These are phyloP conservation scores for Astur gentilis DNA, from an alignment of 2,113 vertebrate genomes.

Conservation along the genomic window DNA sequence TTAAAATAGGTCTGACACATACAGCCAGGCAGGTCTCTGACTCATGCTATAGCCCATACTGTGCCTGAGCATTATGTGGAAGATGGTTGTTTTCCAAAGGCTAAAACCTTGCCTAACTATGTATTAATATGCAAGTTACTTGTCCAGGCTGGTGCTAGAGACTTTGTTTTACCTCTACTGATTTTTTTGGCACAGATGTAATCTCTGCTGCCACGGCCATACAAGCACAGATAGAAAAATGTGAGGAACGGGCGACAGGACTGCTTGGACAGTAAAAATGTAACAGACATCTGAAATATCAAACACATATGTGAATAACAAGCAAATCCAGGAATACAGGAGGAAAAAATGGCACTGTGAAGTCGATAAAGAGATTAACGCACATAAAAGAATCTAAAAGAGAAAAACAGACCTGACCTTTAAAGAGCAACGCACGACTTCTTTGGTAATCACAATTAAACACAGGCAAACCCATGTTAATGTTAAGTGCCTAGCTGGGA, in stretches of 20 bases:
- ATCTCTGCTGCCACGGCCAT: neutral
- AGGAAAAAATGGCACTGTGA: neutral
- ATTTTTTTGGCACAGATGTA: neutral
- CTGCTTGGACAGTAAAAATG: neutral
- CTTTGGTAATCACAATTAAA: constrained; percentile 10
- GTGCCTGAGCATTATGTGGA: neutral
- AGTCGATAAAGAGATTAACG: neutral
- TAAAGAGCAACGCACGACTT: neutral
- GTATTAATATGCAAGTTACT: too few relatives aligned
- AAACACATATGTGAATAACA: neutral
- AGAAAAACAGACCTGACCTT: neutral
- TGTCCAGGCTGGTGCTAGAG: neutral
- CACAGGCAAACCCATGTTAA: neutral
- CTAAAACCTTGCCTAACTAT: neutral
- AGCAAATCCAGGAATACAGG: neutral
- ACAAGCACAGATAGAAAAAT: neutral
- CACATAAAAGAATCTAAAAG: neutral
- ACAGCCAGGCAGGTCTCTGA: neutral
- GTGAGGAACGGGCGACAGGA: neutral
- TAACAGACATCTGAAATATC: neutral
- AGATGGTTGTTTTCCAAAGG: neutral
- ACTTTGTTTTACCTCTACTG: rapidly evolving
- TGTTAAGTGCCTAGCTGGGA: neutral
- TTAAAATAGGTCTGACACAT: neutral
- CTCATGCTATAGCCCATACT: neutral